Percentiles rank a stretch among this genome's conserved stretches.
phyloP scores from a whole-genome alignment of 1,140 invertebrate species.

The Epicauta chinensis region DNA sequence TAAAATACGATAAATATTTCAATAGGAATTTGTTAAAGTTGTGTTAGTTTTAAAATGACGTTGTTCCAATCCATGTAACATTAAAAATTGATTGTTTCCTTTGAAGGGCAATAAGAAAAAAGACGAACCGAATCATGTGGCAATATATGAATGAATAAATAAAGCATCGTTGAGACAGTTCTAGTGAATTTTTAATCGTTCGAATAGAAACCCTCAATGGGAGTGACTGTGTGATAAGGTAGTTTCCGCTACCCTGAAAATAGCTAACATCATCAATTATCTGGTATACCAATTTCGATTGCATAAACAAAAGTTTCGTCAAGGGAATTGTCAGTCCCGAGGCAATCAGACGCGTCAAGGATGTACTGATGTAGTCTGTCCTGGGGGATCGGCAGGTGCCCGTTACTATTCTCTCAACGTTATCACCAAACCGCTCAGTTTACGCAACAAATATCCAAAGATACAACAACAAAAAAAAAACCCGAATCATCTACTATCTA shows the following conservation, averaged over 20 bases:
- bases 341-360: conserved; percentile 22
- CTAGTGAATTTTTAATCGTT: too few species aligned
- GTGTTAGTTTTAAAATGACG: too few species aligned
- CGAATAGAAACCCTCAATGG: too few species aligned
- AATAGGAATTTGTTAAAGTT: too few species aligned
- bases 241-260: conserved; percentile 1
- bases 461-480: not conserved
- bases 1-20: too few species aligned
- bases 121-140: too few species aligned
- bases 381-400: conserved; percentile 10
- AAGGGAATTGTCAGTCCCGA: conserved; percentile 16
- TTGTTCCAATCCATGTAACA: too few species aligned
- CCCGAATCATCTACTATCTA: not conserved
- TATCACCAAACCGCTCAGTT: not conserved
- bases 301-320: conserved; percentile 24
- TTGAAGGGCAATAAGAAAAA: too few species aligned
- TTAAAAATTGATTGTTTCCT: too few species aligned
- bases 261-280: conserved; percentile 23
- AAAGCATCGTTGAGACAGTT: too few species aligned
- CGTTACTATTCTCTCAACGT: not conserved
- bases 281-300: conserved; percentile 21
- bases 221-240: too few species aligned
- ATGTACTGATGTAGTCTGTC: conserved; percentile 12
- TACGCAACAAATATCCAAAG: conserved; percentile 14
- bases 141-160: too few species aligned